A percentile compares a stretch with the other conserved stretches of the same genome.
phyloP scores from a whole-genome alignment of 2,888 invertebrate genomes.

The Xestobium rufovillosum region DNA sequence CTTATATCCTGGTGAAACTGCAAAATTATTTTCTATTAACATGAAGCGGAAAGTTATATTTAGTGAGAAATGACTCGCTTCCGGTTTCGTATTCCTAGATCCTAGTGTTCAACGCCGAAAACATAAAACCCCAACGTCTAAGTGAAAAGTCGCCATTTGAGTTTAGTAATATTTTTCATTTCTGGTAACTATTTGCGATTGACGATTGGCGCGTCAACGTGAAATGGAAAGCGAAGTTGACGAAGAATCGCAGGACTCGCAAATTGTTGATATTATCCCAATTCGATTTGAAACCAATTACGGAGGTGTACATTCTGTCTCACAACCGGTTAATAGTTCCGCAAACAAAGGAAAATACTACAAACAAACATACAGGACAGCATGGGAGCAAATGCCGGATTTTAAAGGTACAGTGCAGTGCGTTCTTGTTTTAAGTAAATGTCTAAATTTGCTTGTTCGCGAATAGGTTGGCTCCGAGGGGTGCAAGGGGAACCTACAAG shows the following conservation, averaged over 20 bases:
- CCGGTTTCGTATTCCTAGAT: too few species aligned
- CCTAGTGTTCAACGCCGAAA: too few species aligned
- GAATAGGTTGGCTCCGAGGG: conserved; percentile 49
- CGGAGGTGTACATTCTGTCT: too few species aligned
- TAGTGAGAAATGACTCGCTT: too few species aligned
- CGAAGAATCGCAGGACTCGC: neutral
- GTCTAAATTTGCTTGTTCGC: conserved; percentile 8
- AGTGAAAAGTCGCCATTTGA: neutral
- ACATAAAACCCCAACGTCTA: neutral
- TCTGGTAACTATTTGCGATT: neutral
- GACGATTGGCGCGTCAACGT: conserved; percentile 1
- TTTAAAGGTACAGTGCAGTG: conserved; percentile 45
- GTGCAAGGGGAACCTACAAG: conserved; percentile 48
- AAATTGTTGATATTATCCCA: too few species aligned
- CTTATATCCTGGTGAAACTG: too few species aligned
- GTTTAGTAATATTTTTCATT: conserved; percentile 1
- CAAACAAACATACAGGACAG: conserved; percentile 51
- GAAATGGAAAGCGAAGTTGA: conserved; percentile 1
- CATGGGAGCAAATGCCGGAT: conserved; percentile 53
- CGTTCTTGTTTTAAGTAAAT: conserved; percentile 4
- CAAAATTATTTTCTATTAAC: too few species aligned
- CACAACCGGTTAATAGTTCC: neutral
- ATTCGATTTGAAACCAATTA: neutral
- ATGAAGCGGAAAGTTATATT: too few species aligned
- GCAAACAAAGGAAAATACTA: conserved; percentile 41